Base-by-base conservation (phyloP, 2,888 invertebrate species). In the Graphium colonna region DNA sequence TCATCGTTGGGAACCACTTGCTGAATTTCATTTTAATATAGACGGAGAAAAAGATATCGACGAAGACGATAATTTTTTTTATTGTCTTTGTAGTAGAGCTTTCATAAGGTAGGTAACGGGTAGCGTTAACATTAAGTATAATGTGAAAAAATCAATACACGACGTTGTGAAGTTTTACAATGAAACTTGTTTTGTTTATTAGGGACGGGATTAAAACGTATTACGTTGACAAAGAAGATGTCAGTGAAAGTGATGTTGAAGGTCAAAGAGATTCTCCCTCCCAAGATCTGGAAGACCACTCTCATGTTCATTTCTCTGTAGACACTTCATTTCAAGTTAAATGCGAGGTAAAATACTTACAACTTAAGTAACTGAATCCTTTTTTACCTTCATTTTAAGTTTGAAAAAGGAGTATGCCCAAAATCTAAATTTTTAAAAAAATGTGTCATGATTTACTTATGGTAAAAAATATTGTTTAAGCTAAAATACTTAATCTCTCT, bases 51-150 rank as follows among this genome's bases (percentile, higher is more conserved):
- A 76, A 54, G 75, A 78, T 17, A 68, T 74, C 16, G 63, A 66
- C 52, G 75, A 83, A 57, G 78, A 84, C 54, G 83, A 90, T 44
- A 91, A 91, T 67, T 91, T 90, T 68, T 86, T 93, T 64, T 92
- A 92, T 70, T 94, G 94, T 78, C 88, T 94, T 58, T 94, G 94
- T 77, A 94, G 93, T 77, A 90, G 94, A 79, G 92, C 92, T 58
- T 92, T 93, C 69, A 90, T 93, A 69, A 91, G 92, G 94, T 94
- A 26, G 3, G 87, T 82, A 83, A 52, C n/a, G n/a, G n/a, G n/a
- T n/a, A n/a, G n/a, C n/a, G n/a, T n/a, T n/a, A n/a, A n/a, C n/a
- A n/a, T n/a, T 3, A 39, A 47, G 15, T 38, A 38, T 3, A 42
- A 15, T 47, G 49, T 52, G 47, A 38, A 13, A 52, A 54, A 60